These are phyloP conservation scores for Morphnarchus princeps DNA, from an alignment of 2,113 vertebrate species.

Conservation along the genomic window DNA sequence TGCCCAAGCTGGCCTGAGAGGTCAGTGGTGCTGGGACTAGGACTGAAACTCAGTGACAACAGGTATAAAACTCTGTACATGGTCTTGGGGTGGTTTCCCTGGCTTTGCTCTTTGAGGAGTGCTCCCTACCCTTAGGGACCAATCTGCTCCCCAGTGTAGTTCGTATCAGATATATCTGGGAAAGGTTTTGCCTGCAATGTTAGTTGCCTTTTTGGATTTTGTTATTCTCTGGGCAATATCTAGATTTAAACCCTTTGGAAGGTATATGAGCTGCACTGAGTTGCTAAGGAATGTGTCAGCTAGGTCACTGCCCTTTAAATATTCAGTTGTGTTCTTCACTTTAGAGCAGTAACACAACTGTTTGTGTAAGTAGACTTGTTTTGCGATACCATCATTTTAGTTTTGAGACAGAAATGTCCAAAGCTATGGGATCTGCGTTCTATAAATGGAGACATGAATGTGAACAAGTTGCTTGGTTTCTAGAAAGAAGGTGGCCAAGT, in stretches of 20 bases:
- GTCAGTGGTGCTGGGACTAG: not conserved
- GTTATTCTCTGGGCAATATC: not conserved
- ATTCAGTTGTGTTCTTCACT: not conserved
- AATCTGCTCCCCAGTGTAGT: not conserved
- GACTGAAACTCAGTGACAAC: not conserved
- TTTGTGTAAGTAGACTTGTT: not conserved
- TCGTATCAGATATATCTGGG: not conserved
- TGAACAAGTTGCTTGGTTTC: not conserved
- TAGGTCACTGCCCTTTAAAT: not conserved
- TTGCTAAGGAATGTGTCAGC: not conserved
- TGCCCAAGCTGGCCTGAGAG: not conserved
- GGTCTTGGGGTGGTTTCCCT: not conserved
- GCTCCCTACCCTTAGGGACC: not conserved
- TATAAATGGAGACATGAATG: not conserved
- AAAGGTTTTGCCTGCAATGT: not conserved
- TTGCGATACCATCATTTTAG: not conserved
- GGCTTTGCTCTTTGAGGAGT: not conserved
- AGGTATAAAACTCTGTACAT: accelerated
- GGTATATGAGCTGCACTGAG: not conserved
- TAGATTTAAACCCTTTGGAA: not conserved
- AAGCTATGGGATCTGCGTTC: not conserved
- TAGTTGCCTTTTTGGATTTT: not conserved
- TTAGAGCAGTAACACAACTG: not conserved
- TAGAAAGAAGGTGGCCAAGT: not conserved
- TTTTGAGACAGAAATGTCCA: not conserved